A percentile compares a stretch with the other conserved stretches of the same genome.
These are phyloP conservation scores for Alitta virens DNA, from an alignment of 2,888 invertebrate genomes.

Conservation along the genomic window DNA sequence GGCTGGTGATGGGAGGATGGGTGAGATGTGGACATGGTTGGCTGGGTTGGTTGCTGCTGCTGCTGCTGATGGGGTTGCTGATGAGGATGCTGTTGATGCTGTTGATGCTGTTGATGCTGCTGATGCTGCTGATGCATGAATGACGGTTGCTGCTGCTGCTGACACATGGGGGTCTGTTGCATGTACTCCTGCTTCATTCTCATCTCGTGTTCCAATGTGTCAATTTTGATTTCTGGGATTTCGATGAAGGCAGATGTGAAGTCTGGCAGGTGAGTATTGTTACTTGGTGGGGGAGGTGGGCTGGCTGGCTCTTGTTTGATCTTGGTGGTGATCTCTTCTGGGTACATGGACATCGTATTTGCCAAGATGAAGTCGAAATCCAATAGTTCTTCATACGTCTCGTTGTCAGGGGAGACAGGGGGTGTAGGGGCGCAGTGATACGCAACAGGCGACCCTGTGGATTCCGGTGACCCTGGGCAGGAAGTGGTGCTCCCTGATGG, in stretches of 20 bases:
- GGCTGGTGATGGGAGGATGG: conserved; percentile 20
- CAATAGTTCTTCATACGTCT: conserved; percentile 20
- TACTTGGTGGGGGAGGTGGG: neutral
- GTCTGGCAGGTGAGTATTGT: conserved; percentile 31
- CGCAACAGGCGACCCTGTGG: neutral
- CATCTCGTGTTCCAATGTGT: conserved; percentile 24
- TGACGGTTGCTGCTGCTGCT: neutral
- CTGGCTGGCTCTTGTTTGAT: conserved; percentile 7
- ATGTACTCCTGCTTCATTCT: neutral
- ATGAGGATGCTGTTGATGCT: neutral
- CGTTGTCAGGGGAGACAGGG: conserved; percentile 19
- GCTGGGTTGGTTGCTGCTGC: conserved; percentile 19
- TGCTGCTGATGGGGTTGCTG: neutral
- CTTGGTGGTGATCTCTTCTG: conserved; percentile 18
- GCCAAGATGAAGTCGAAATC: conserved; percentile 25
- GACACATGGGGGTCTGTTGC: neutral
- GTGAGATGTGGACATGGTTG: conserved; percentile 43
- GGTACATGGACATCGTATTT: conserved; percentile 36
- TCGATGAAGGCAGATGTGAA: conserved; percentile 51
- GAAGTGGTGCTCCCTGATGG: no score
- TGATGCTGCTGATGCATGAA: neutral
- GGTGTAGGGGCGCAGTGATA: conserved; percentile 9
- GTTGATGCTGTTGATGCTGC: conserved; percentile 34
- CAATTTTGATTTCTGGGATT: conserved; percentile 51
- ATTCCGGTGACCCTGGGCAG: neutral